These are phyloP conservation scores for Periophthalmus magnuspinnatus DNA, from an alignment of 2,797 vertebrate species.

Conservation along the genomic window DNA sequence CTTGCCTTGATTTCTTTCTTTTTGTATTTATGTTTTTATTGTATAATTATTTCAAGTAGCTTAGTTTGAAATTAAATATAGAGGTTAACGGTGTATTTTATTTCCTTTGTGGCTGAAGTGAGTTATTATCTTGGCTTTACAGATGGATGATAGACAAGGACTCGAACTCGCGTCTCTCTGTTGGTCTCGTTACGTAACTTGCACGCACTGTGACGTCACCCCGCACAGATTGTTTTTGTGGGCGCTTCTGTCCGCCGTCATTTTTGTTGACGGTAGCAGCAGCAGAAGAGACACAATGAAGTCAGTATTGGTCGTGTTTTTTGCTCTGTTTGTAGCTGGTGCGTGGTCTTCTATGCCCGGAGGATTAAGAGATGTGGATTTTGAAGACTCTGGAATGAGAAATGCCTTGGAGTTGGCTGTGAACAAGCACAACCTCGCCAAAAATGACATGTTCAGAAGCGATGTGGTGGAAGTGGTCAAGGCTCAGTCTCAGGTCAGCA, in stretches of 20 bases:
- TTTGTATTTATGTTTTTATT: too few relatives aligned
- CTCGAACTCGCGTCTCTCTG: too few relatives aligned
- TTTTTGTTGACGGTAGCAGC: not conserved
- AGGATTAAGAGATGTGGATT: not conserved
- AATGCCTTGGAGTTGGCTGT: not conserved
- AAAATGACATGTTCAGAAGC: not conserved
- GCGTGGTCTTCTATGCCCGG: not conserved
- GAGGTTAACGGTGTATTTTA: too few relatives aligned
- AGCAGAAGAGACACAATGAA: not conserved
- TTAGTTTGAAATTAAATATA: too few relatives aligned
- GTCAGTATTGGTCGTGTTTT: not conserved
- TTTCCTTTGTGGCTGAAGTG: too few relatives aligned
- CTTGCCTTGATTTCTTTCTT: too few relatives aligned
- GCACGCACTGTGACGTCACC: not conserved
- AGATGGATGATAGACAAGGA: too few relatives aligned
- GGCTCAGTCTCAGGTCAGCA: constrained; percentile 8
- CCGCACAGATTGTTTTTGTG: too few relatives aligned
- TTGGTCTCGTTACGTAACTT: not conserved
- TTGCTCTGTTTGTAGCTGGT: not conserved
- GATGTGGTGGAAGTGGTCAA: constrained; percentile 1
- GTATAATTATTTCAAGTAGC: too few relatives aligned
- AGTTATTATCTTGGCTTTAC: too few relatives aligned
- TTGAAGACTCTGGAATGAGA: not conserved
- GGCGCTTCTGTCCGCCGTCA: not conserved
- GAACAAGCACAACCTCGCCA: not conserved